Percentiles rank a stretch among this genome's conserved stretches.
These are phyloP conservation scores for Alcedo quadribrachys DNA, from an alignment of 2,797 vertebrate species.

Conservation along the genomic window DNA sequence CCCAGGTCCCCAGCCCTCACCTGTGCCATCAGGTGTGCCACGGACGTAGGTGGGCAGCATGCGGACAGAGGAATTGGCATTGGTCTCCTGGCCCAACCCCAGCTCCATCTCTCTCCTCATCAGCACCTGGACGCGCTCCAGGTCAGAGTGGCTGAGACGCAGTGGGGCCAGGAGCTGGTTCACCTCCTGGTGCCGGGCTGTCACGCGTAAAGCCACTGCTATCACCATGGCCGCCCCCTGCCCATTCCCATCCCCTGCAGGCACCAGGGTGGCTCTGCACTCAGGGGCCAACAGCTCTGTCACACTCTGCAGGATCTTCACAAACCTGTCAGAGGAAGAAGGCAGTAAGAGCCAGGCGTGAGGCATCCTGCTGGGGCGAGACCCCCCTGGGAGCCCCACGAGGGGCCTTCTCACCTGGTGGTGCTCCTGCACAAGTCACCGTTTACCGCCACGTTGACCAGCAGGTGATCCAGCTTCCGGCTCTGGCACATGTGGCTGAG, in stretches of 20 bases:
- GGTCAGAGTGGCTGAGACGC: not conserved
- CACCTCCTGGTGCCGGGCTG: constrained; percentile 27
- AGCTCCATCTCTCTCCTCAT: constrained; percentile 78
- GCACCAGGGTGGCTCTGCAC: constrained; percentile 75
- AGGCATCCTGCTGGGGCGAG: not conserved
- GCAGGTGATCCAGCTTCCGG: constrained; percentile 60
- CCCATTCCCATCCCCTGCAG: constrained; percentile 80
- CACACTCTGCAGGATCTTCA: constrained; percentile 42
- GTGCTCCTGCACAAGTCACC: constrained; percentile 75
- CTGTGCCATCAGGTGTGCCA: constrained; percentile 70
- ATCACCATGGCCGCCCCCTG: constrained; percentile 85
- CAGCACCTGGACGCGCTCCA: constrained; percentile 59
- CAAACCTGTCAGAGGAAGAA: constrained; percentile 60
- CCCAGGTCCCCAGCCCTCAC: constrained; percentile 51
- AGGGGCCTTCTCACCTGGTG: not conserved
- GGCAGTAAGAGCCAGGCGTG: fast-evolving
- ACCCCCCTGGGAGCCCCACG: fast-evolving
- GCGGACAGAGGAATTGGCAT: constrained; percentile 46
- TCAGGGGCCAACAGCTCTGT: constrained; percentile 74
- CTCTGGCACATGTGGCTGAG: constrained; percentile 75
- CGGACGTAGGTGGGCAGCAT: constrained; percentile 80
- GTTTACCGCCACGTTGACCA: constrained; percentile 78
- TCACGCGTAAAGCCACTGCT: constrained; percentile 80
- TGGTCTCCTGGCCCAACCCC: constrained; percentile 61
- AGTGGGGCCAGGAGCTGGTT: constrained; percentile 68